These are phyloP conservation scores for Pyrrhia umbra DNA, from an alignment of 2,888 invertebrate species.

Conservation along the genomic window DNA sequence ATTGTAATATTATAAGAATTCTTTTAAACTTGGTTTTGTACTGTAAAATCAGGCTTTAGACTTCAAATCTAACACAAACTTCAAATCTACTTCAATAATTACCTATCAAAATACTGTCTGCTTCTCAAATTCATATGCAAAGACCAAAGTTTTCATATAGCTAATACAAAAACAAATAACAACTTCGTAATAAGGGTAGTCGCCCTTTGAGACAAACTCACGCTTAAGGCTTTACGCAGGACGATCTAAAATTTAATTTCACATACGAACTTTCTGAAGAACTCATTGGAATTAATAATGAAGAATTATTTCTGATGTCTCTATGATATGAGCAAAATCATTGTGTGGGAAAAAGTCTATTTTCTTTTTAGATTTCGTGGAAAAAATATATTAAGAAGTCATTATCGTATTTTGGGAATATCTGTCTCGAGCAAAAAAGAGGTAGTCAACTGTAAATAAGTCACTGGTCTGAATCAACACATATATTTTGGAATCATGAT, in stretches of 20 bases:
- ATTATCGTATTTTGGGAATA: too few species aligned
- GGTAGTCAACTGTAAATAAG: too few species aligned
- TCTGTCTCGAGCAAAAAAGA: too few species aligned
- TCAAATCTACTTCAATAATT: conserved; percentile 19
- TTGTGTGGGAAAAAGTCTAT: conserved; percentile 18
- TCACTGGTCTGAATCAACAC: too few species aligned
- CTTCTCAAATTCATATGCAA: conserved; percentile 27
- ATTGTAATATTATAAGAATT: too few species aligned
- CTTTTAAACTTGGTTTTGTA: too few species aligned
- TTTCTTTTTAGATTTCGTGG: too few species aligned
- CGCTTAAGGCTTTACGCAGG: conserved; percentile 29
- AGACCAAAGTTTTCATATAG: conserved; percentile 42
- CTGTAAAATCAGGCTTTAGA: too few species aligned
- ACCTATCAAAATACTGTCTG: conserved; percentile 34
- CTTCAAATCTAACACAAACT: background rate
- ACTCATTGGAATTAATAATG: conserved; percentile 57
- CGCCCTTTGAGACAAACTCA: conserved; percentile 52
- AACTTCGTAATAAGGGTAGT: conserved; percentile 57
- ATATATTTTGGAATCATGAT: too few species aligned
- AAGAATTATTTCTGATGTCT: conserved; percentile 47
- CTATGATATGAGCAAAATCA: conserved; percentile 23
- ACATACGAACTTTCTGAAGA: conserved; percentile 46
- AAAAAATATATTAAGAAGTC: too few species aligned
- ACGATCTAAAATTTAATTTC: conserved; percentile 51
- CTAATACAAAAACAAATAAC: conserved; percentile 54